Evolutionary conservation across 1,140 invertebrate species (phyloP), one percentile per base, ranked within the genome.

Genomic region (Goniozus legneri): DNA sequence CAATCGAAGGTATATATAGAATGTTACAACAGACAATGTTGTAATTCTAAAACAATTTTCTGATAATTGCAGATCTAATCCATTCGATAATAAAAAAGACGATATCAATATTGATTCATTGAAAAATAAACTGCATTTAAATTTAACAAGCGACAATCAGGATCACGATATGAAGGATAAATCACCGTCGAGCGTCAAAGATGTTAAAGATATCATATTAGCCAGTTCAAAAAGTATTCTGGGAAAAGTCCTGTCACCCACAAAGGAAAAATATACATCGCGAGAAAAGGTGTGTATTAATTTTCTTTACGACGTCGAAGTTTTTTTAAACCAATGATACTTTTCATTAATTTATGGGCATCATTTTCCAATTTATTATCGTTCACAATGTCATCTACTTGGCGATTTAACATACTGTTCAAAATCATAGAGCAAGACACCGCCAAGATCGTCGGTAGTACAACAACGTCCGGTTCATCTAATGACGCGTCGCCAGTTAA

Each of bases 401-500:
- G n/a, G n/a, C n/a, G n/a, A n/a, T n/a, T n/a, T n/a, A n/a, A n/a
- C n/a, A n/a, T n/a, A n/a, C n/a, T n/a, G n/a, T n/a, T n/a, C n/a
- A 44, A 47, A 50, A 60, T 47, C 38, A 30, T 58, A 77, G 74
- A 78, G 73, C 51, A 77, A 76, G 58, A 77, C 75, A 31, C 76
- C 75, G 40, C 63, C 73, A 27, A 70, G 67, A 46, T 37, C 61
- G 21, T 47, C 60, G 16, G 71, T 72, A 56, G 61, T 69, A 50
- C 62, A 69, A 22, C 73, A 77, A 50, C 78, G 79, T 56, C 79
- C 79, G 32, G 75, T 81, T 56, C n/a, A n/a, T n/a, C 72, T 93
- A 56, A 92, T 93, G 90, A 92, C 90, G 2, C 80, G 89, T 50
- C 84, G 90, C 44, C 89, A 94, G 74, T 79, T 91, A 44, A 86